A percentile compares a stretch with the other conserved stretches of the same genome.
These are phyloP conservation scores for Melanitta fusca DNA, from an alignment of 2,797 vertebrate genomes.

Conservation along the genomic window DNA sequence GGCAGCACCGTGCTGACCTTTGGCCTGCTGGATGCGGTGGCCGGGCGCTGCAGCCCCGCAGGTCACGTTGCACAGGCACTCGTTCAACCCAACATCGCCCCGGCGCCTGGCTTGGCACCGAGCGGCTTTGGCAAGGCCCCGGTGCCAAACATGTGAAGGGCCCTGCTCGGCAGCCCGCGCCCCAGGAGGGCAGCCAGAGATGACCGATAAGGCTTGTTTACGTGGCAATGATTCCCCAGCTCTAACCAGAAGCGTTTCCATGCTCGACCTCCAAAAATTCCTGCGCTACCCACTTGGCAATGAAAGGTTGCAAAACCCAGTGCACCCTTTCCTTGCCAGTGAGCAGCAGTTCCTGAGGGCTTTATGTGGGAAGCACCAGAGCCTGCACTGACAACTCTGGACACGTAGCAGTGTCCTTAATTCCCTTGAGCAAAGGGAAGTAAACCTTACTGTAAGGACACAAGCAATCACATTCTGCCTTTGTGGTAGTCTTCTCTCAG, in stretches of 20 bases:
- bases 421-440: not conserved
- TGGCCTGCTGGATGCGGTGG: not conserved
- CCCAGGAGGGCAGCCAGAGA: not conserved
- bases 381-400: not conserved
- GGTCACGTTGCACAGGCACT: fast-evolving
- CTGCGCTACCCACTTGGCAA: not conserved
- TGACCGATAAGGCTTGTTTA: constrained; percentile 9
- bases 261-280: not conserved
- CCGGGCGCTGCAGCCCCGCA: not conserved
- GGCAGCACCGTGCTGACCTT: not conserved
- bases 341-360: not conserved
- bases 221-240: not conserved
- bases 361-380: not conserved
- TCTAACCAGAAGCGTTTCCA: not conserved
- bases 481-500: not conserved
- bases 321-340: not conserved
- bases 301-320: not conserved
- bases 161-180: not conserved
- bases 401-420: not conserved
- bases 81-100: not conserved
- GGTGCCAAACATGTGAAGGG: not conserved
- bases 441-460: fast-evolving
- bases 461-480: not conserved
- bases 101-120: fast-evolving
- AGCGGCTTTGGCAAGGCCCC: fast-evolving